Conservation (phyloP, 2,113 vertebrate genomes). For the Arizona elegans region DNA sequence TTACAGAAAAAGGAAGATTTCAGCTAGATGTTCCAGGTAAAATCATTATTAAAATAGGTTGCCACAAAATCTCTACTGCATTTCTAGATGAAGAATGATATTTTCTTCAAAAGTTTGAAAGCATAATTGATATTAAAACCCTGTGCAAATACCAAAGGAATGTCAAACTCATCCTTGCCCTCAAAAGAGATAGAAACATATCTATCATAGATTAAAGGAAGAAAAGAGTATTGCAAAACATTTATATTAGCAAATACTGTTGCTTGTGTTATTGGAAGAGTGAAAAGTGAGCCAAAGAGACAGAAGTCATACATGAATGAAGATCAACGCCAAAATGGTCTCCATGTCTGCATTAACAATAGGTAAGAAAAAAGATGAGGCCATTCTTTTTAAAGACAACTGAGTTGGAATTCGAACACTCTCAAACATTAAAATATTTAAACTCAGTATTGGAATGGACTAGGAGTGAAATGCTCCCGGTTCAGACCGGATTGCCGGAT, state of each 20-base stretch:
- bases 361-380: background rate
- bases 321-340: background rate
- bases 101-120: constrained; percentile 8
- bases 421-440: background rate
- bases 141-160: constrained; percentile 33
- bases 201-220: background rate
- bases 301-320: background rate
- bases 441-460: background rate
- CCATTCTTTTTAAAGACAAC: background rate
- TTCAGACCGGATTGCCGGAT: too few species aligned
- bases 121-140: background rate
- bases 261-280: background rate
- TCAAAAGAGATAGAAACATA: background rate
- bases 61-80: background rate
- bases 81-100: background rate
- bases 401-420: background rate
- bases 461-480: too few species aligned
- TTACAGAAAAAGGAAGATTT: background rate
- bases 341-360: background rate
- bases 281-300: constrained; percentile 10
- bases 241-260: background rate
- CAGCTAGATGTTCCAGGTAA: accelerated
- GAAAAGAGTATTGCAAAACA: background rate
- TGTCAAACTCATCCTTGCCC: background rate
- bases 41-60: constrained; percentile 6